Conservation (phyloP, 2,797 vertebrate genomes). For the Diplodus puntazzo region DNA sequence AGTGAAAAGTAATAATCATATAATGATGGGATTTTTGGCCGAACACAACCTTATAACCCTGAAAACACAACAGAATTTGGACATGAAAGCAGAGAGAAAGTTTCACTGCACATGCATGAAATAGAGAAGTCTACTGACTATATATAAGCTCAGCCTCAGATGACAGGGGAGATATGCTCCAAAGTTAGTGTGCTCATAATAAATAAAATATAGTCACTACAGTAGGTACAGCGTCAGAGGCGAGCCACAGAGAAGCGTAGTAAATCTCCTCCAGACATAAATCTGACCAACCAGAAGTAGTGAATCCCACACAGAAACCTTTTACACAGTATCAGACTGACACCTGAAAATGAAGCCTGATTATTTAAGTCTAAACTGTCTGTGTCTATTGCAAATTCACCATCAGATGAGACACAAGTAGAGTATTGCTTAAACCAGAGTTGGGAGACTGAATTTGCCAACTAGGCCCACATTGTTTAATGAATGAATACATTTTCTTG, state of each 20-base stretch:
- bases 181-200: not conserved
- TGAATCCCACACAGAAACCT: constrained; percentile 11
- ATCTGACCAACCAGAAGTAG: constrained; percentile 1
- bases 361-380: constrained; percentile 4
- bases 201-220: constrained; percentile 5
- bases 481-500: constrained; percentile 59
- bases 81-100: not conserved
- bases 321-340: not conserved
- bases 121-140: not conserved
- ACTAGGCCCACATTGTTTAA: constrained; percentile 49
- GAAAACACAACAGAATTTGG: not conserved
- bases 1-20: constrained; percentile 20
- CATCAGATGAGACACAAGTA: constrained; percentile 11
- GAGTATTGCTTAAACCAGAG: not conserved
- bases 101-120: not conserved
- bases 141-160: not conserved
- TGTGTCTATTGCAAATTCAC: constrained; percentile 7
- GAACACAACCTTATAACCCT: not conserved
- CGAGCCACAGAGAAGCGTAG: not conserved
- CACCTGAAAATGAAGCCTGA: not conserved
- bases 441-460: constrained; percentile 17
- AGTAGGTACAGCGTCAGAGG: not conserved
- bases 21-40: not conserved
- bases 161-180: not conserved
- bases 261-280: constrained; percentile 8